Evolutionary conservation across 2,113 vertebrate species (phyloP).

Genomic region (Perca schrenkii): DNA sequence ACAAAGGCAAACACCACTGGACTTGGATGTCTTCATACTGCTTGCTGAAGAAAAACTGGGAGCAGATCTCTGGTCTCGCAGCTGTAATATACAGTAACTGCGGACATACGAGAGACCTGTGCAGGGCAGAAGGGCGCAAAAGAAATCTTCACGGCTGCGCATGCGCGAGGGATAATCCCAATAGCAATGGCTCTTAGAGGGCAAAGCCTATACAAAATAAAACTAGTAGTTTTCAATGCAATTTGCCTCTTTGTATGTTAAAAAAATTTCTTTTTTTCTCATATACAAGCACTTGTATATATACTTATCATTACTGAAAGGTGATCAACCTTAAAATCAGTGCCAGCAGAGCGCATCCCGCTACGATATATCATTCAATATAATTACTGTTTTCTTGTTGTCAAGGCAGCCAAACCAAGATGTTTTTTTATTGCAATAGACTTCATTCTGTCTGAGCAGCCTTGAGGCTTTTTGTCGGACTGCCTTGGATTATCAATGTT

Average conservation of each 20-base stretch:
- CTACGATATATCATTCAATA: conserved; percentile 21
- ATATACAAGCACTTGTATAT: background rate
- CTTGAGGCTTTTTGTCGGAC: conserved; percentile 5
- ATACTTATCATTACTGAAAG: background rate
- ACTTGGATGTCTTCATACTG: too few relatives aligned
- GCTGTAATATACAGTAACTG: too few relatives aligned
- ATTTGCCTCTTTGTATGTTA: background rate
- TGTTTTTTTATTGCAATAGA: conserved; percentile 8
- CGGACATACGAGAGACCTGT: too few relatives aligned
- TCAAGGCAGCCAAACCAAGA: conserved; percentile 24
- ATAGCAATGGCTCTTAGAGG: too few relatives aligned
- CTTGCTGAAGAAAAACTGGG: too few relatives aligned
- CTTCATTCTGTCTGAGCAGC: background rate
- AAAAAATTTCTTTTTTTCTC: conserved; percentile 4
- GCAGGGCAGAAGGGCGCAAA: too few relatives aligned
- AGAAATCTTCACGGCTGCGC: too few relatives aligned
- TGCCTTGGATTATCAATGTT: background rate
- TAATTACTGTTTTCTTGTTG: conserved; percentile 49
- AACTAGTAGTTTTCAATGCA: background rate
- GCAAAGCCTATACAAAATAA: too few relatives aligned
- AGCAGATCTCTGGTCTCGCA: too few relatives aligned
- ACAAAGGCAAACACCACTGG: too few relatives aligned
- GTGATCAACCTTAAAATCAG: conserved; percentile 33
- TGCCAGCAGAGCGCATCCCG: conserved; percentile 11
- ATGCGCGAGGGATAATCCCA: too few relatives aligned